Percentiles rank a stretch among this genome's conserved stretches.
phyloP scores from a whole-genome alignment of 2,113 vertebrate species.

The Entomyzon cyanotis region DNA sequence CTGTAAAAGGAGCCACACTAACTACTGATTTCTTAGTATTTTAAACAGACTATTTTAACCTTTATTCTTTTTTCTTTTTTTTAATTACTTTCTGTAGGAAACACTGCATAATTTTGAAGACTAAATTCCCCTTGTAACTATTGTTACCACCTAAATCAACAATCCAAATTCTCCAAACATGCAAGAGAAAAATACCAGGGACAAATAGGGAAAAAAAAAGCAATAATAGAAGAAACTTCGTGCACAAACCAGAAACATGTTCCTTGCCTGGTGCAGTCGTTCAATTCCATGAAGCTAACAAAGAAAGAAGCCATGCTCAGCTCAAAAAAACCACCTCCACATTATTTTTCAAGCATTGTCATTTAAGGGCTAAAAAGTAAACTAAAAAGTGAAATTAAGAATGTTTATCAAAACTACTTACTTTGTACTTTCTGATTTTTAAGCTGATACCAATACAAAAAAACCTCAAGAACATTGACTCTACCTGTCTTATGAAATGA shows the following conservation, averaged over 20 bases:
- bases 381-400: background rate
- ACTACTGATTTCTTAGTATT: background rate
- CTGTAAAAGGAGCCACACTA: background rate
- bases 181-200: background rate
- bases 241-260: background rate
- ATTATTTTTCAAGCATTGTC: background rate
- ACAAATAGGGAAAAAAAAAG: background rate
- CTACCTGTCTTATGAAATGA: background rate
- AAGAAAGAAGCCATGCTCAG: background rate
- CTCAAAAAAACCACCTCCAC: background rate
- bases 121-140: background rate
- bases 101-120: background rate
- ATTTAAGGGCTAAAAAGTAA: background rate
- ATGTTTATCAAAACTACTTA: background rate
- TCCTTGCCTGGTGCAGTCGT: background rate
- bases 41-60: background rate
- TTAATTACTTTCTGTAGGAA: background rate
- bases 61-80: background rate
- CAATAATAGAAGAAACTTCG: background rate
- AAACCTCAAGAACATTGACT: background rate
- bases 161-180: background rate
- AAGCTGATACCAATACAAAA: rapidly evolving
- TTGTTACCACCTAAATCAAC: background rate
- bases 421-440: background rate
- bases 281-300: background rate